Evolutionary conservation across 1,140 invertebrate genomes (phyloP), one percentile per base, ranked within the genome.

Genomic region (Lysiphlebus fabarum): DNA sequence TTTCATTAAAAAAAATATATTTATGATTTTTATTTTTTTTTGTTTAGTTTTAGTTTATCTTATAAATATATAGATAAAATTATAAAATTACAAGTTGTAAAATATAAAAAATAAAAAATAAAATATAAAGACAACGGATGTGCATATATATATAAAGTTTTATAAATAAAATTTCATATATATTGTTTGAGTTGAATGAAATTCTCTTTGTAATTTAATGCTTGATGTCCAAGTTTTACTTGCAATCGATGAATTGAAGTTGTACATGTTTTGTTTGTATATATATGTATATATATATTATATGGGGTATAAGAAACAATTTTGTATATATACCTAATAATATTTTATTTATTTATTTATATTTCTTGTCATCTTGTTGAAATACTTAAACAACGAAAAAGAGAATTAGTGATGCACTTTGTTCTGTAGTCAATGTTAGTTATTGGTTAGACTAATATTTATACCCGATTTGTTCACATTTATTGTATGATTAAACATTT

Each of bases 71-170:
- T 6, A 40, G 9, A 40, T 6, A 33, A 56, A 56, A 54, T 26
- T 42, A 54, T 56, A 33, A 47, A 45, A 26, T 45, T 45, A 14
- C 45, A 56, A 42, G 54, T 26, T 26, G 4, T 26, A 26, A 1
- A 26, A 26, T 26, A 26, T 26, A 36, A 11, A 1, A 40, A 40
- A 40, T 8, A 34, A 56, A 56, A 54, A 54, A 54, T 56, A 42
- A 47, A 45, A 56, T 47, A 14, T 47, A 56, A 42, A 33, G 47
- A 42, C 45, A 42, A 56, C 54, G 54, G 42, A 45, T 17, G 8
- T 54, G 40, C 10, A 33, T 11, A n/a, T 26, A 26, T 26, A 26
- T 26, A 26, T 1, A n/a, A n/a, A n/a, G n/a, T n/a, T n/a, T 26
- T 26, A 26, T 26, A 26, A 26, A 26, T 26, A 26, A 26, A 1